Base-by-base conservation (phyloP, 2,113 vertebrate genomes). In the Silurus meridionalis region DNA sequence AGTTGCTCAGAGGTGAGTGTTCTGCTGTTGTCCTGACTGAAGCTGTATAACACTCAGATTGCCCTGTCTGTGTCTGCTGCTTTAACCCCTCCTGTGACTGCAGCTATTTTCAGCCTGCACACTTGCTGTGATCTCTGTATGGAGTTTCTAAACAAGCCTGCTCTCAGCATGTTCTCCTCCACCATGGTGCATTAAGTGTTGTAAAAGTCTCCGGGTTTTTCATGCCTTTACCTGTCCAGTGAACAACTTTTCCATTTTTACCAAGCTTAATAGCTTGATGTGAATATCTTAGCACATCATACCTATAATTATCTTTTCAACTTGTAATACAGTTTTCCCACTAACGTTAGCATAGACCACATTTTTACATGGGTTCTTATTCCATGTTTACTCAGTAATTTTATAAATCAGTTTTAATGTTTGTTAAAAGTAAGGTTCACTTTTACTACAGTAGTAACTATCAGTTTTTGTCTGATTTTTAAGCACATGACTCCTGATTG, bases 31-130 rank as follows among this genome's bases (percentile, higher is more conserved):
- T 71, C 71, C 37, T 82, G 58, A 63, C 50, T 58, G 17, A 77
- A 60, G 64, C 71, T 57, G 25, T 84, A 77, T 85, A 87, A 52
- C 37, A 74, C 48, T 80, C 63, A 17, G 55, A 13, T 69, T 75
- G 53, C 64, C 23, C 83, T 90, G 74, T 88, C 55, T 50, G 63
- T 55, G 61, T 87, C 75, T 82, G 83, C 83, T 67, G 53, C 80
- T 74, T 52, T 85, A 83, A 83, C 87, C 88, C 85, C 86, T 86
- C 89, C 89, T 80, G 86, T 85, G 85, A 86, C 81, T 83, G 77
- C 53, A 52, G 64, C 87, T 91, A 91, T 87, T 91, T 91, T 88
- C 72, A 83, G 87, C 83, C 57, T 66, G 55, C 82, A 46, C 48
- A 48, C 84, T 89, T 13, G 48, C 87, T 88, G 83, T 85, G 84